phyloP scores from a whole-genome alignment of 2,888 invertebrate genomes.

The Heliconius hortense region DNA sequence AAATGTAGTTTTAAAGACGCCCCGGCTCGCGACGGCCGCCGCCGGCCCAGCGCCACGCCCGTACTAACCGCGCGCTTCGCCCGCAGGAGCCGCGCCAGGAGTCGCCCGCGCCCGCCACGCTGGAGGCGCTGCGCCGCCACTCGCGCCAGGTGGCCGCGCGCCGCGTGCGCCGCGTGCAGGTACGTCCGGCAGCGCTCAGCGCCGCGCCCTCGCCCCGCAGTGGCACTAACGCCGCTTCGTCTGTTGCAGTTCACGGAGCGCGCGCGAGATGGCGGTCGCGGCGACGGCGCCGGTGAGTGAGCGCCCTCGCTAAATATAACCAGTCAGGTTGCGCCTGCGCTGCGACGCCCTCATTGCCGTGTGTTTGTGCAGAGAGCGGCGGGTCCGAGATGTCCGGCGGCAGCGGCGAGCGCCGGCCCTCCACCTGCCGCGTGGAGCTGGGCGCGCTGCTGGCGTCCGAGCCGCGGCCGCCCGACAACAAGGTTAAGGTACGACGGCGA shows the following conservation, averaged over 20 bases:
- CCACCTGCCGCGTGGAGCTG: slow-evolving; percentile 83
- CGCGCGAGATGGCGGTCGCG: slow-evolving; percentile 71
- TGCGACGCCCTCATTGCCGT: slow-evolving; percentile 49
- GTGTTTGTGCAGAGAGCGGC: slow-evolving; percentile 67
- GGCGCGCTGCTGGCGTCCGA: slow-evolving; percentile 84
- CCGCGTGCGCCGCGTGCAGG: slow-evolving; percentile 91
- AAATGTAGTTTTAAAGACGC: slow-evolving; percentile 28
- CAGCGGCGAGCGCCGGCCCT: slow-evolving; percentile 63
- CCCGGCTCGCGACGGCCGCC: slow-evolving; percentile 32
- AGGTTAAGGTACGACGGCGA: slow-evolving; percentile 85
- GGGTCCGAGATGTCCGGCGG: slow-evolving; percentile 72
- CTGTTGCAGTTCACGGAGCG: slow-evolving; percentile 77
- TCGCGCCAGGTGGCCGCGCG: slow-evolving; percentile 93
- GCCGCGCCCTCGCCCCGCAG: slow-evolving; percentile 24
- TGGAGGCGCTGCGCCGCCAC: slow-evolving; percentile 92
- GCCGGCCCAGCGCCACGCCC: slow-evolving; percentile 30
- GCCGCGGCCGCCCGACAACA: slow-evolving; percentile 86
- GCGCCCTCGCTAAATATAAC: slow-evolving; percentile 58
- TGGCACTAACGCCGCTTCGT: slow-evolving; percentile 19
- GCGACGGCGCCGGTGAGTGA: slow-evolving; percentile 72
- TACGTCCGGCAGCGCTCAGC: slow-evolving; percentile 63
- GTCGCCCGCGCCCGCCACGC: slow-evolving; percentile 44
- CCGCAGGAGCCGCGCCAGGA: slow-evolving; percentile 39
- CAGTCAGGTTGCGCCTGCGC: slow-evolving; percentile 53
- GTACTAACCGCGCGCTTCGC: slow-evolving; percentile 54